Evolutionary conservation across 2,113 vertebrate species (phyloP).

Genomic region (Eretmochelys imbricata): DNA sequence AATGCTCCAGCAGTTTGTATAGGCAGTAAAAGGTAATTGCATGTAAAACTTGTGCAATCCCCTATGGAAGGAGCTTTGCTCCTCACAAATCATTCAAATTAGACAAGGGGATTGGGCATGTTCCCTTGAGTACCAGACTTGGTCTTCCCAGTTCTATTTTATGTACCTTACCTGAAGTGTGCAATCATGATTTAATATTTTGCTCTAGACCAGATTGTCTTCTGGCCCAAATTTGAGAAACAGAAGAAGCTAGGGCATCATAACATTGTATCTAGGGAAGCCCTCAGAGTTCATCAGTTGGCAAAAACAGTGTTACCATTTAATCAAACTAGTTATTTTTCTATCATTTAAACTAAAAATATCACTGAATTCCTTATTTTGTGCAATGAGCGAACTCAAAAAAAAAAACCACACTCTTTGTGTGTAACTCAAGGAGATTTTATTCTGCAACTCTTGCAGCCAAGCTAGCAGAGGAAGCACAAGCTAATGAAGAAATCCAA

Average conservation of each 20-base stretch:
- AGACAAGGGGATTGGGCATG: background rate
- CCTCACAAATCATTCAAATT: background rate
- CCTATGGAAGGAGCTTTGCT: background rate
- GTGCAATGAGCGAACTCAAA: background rate
- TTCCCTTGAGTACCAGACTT: background rate
- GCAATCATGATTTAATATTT: background rate
- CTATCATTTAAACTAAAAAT: background rate
- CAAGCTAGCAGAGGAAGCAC: background rate
- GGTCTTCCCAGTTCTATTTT: background rate
- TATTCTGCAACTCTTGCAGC: background rate
- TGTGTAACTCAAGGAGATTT: background rate
- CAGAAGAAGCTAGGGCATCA: background rate
- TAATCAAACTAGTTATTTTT: background rate
- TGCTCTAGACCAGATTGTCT: background rate
- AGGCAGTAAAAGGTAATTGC: constrained; percentile 38
- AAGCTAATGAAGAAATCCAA: background rate
- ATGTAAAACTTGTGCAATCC: constrained; percentile 11
- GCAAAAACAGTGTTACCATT: background rate
- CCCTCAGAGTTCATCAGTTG: background rate
- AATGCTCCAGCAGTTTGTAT: background rate
- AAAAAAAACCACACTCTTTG: background rate
- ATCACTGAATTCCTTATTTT: background rate
- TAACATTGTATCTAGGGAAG: background rate
- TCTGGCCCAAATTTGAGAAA: background rate
- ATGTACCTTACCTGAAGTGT: background rate